Conservation (phyloP, 2,888 invertebrate genomes). For the Bombylius major region DNA sequence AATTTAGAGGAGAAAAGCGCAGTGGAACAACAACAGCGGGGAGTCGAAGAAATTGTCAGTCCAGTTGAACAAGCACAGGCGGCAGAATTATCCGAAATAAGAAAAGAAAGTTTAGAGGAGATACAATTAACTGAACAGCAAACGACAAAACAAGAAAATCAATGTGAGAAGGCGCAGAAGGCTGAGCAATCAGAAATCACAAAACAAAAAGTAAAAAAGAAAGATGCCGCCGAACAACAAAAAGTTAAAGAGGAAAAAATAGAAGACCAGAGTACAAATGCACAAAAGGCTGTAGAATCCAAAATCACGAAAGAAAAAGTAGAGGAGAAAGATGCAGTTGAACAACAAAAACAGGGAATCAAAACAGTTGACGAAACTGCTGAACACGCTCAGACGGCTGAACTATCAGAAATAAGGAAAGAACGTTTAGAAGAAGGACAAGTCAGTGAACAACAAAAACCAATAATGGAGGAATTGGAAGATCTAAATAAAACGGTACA, state of each 20-base stretch:
- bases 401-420: background rate
- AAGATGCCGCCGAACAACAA: background rate
- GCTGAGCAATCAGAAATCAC: background rate
- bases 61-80: background rate
- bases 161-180: background rate
- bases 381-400: background rate
- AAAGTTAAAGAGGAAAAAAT: no score
- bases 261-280: no score
- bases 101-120: constrained; percentile 12
- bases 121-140: constrained; percentile 9
- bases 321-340: background rate
- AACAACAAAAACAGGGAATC: background rate
- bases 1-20: background rate
- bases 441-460: background rate
- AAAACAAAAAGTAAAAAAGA: background rate
- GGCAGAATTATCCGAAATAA: background rate
- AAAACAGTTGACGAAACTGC: background rate
- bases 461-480: constrained; percentile 7
- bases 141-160: background rate
- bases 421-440: background rate
- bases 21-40: background rate
- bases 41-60: no score
- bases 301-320: background rate
- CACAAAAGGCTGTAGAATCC: no score
- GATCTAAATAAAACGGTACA: no score